These are phyloP conservation scores for Pyrgus malvae DNA, from an alignment of 2,888 invertebrate species.

Conservation along the genomic window DNA sequence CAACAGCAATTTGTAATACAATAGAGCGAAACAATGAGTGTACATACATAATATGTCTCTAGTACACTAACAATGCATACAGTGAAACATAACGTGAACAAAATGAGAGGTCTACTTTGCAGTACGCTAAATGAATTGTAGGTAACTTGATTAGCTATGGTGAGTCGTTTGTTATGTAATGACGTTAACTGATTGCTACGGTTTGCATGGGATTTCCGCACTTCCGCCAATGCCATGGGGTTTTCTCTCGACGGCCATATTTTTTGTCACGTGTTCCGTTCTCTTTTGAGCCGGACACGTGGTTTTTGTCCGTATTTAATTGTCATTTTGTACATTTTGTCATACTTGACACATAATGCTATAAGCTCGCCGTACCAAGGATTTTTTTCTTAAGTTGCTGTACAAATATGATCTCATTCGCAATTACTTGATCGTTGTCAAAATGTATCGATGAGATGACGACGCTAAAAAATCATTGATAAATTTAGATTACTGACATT, in stretches of 20 bases:
- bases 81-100: constrained; percentile 4
- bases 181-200: constrained; percentile 27
- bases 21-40: constrained; percentile 35
- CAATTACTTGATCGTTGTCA: not conserved
- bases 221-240: constrained; percentile 47
- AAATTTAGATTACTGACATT: not conserved
- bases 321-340: not conserved
- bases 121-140: constrained; percentile 6
- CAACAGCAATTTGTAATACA: constrained; percentile 39
- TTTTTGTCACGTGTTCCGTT: constrained; percentile 41
- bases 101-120: not conserved
- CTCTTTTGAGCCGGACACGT: constrained; percentile 40
- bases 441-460: not conserved
- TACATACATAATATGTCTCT: constrained; percentile 14
- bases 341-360: constrained; percentile 1
- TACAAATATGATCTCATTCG: constrained; percentile 14
- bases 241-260: constrained; percentile 41
- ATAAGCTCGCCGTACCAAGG: no score
- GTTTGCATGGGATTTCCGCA: constrained; percentile 49
- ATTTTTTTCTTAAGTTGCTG: no score
- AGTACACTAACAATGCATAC: constrained; percentile 20
- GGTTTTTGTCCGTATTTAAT: constrained; percentile 30
- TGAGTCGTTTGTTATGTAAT: not conserved
- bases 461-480: not conserved
- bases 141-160: constrained; percentile 10